Evolutionary conservation across 35 echinoderm and acorn worm genomes (phyloP), one percentile per base, ranked within the genome.

Genomic region (Apostichopus parvimensis): DNA sequence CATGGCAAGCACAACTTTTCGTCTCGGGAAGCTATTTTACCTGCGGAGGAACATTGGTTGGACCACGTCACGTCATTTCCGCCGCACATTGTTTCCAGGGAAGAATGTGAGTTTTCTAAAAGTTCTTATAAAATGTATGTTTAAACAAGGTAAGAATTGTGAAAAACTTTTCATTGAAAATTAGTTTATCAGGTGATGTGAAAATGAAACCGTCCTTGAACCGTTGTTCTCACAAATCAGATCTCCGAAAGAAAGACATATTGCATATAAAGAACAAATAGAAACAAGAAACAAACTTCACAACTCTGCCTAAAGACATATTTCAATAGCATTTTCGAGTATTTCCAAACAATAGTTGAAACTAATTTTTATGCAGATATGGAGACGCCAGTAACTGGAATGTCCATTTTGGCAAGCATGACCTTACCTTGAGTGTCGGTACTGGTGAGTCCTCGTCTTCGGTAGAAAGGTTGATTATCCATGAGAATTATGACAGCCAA

Each of bases 71-170:
- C 73, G 73, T 93, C 24, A 77, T 93, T 65, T 87, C 92, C 56
- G 92, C 92, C 14, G 92, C 92, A 24, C 92, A 93, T 78, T 93
- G 92, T 25, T 86, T 86, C 83, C 83, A 86, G 55, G 83, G 83
- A 21, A 86, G 56, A 23, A 56, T 86, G 83, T 45, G 34, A 45
- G 34, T 45, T 45, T 45, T 45, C 34, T 0, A 45, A 45, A 45
- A 3, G 34, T 45, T 45, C 34, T 45, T 45, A 0, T 45, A 45
- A 45, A 45, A 45, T 45, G 3, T 45, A 45, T 45, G 34, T 45
- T 45, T 4, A 45, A 45, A 45, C 34, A 45, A 45, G 34, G 34
- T 45, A 45, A 45, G 34, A 45, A 45, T 45, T 45, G 34, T 45
- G 34, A 45, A 45, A 45, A 45, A 45, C 34, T 45, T 45, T 45